Evolutionary conservation across 2,797 vertebrate species (phyloP).

Genomic region (Brotula barbata): DNA sequence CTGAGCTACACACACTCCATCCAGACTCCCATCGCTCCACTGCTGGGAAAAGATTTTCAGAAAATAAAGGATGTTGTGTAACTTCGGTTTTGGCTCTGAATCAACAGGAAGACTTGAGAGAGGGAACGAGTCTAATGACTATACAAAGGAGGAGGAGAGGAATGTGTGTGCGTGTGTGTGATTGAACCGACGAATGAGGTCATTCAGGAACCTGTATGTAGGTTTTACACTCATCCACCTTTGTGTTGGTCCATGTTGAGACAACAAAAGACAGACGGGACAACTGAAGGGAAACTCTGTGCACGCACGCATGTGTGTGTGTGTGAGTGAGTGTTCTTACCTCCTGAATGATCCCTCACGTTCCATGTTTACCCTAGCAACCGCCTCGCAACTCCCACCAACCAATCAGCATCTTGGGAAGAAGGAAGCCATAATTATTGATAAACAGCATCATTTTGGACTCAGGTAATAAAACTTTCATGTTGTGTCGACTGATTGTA

Average conservation of each 20-base stretch:
- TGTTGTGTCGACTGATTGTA: too few species aligned
- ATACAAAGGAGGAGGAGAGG: conserved; percentile 58
- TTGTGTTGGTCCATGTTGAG: conserved; percentile 16
- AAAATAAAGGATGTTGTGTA: background rate
- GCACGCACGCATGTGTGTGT: conserved; percentile 5
- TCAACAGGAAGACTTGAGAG: conserved; percentile 48
- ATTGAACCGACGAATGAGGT: conserved; percentile 60
- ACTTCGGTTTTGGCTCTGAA: conserved; percentile 22
- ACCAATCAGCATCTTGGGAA: conserved; percentile 52
- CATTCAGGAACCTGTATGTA: conserved; percentile 57
- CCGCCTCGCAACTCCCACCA: background rate
- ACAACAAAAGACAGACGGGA: background rate
- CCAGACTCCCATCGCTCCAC: background rate
- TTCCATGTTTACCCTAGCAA: conserved; percentile 65
- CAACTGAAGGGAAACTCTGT: conserved; percentile 17
- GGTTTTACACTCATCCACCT: conserved; percentile 37
- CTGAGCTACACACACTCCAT: background rate
- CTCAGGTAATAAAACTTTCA: too few species aligned
- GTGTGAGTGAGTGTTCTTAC: conserved; percentile 39
- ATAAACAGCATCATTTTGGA: background rate
- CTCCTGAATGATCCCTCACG: conserved; percentile 73
- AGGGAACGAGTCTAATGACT: conserved; percentile 57
- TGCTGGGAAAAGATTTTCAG: background rate
- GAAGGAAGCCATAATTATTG: background rate
- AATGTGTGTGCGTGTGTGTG: conserved; percentile 45